Base-by-base conservation (phyloP, 2,888 invertebrate genomes). In the Oxycera nigricornis region DNA sequence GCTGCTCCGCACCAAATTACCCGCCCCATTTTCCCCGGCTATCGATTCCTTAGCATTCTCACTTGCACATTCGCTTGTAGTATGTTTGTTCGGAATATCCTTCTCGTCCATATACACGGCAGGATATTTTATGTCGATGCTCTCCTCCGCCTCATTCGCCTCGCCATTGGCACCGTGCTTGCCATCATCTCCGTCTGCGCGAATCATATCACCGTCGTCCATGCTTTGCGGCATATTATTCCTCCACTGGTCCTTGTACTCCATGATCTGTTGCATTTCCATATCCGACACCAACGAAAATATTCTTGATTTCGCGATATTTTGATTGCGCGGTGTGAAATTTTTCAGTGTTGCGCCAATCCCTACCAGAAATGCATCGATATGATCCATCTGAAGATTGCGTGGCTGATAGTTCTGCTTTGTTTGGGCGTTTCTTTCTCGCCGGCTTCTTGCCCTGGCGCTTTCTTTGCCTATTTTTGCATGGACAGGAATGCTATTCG, bases 321-420 rank as follows among this genome's bases (percentile, higher is more conserved):
- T 70, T n/a, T 70, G 70, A 22, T 70, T 22, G 17, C 31, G 55
- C 3, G 55, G 70, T 9, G 70, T 31, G 55, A 70, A 70, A 14
- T 70, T 70, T 24, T 35, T 70, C 20, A 70, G 14, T 7, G 70
- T 70, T 3, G 70, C 52, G 22, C 70, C 70, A n/a, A 70, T 70
- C 4, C 70, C 70, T 11, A 70, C 1, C 70, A 70, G 22, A 28
- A 70, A 70, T 31, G 55, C 70, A 22, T 70, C 70, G 31, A 70
- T 70, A 20, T 52, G 70, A 22, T 70, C 70, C 20, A 26, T 3
- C 3, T 31, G 41, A 14, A 31, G 31, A 39, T 9, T 7, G 17
- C 55, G 52, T 17, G 52, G 31, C 14, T 22, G 30, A 20, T 31
- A 30, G 24, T 24, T 22, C 28, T 24, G 24, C 26, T 59, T 30